phyloP scores from a whole-genome alignment of 2,888 invertebrate genomes.

The Sphaeridia pumilis region DNA sequence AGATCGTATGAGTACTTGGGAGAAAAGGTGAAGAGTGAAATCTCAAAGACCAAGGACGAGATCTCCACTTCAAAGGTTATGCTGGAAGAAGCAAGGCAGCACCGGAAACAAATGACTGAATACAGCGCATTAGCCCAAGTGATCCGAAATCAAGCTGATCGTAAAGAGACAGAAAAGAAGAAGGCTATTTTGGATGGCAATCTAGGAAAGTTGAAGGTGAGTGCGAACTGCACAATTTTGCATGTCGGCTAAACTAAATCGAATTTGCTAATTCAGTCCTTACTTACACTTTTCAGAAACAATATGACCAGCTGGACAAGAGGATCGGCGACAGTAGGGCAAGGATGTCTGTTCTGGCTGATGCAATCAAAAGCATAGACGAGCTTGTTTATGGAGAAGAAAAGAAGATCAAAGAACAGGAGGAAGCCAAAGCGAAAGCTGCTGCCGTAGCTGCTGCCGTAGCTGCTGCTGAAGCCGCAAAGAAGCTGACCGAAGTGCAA shows the following conservation, averaged over 20 bases:
- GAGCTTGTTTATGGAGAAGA: conserved; percentile 59
- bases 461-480: background rate
- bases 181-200: conserved; percentile 61
- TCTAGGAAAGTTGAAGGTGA: conserved; percentile 50
- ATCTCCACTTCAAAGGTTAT: conserved; percentile 63
- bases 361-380: conserved; percentile 74
- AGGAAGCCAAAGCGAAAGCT: conserved; percentile 4
- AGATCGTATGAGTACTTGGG: conserved; percentile 68
- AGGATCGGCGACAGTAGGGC: conserved; percentile 72
- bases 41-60: conserved; percentile 63
- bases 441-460: background rate
- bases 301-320: conserved; percentile 59
- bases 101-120: conserved; percentile 73
- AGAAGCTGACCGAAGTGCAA: background rate
- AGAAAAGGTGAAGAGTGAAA: conserved; percentile 62
- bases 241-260: conserved; percentile 1
- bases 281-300: conserved; percentile 44
- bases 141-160: conserved; percentile 78
- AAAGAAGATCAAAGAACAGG: conserved; percentile 12
- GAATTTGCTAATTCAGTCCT: background rate
- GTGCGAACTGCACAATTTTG: conserved; percentile 7
- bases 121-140: conserved; percentile 86
- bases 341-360: conserved; percentile 77
- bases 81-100: conserved; percentile 34
- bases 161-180: conserved; percentile 60